These are phyloP conservation scores for Macrosteles quadrilineatus DNA, from an alignment of 1,140 invertebrate genomes.

Conservation along the genomic window DNA sequence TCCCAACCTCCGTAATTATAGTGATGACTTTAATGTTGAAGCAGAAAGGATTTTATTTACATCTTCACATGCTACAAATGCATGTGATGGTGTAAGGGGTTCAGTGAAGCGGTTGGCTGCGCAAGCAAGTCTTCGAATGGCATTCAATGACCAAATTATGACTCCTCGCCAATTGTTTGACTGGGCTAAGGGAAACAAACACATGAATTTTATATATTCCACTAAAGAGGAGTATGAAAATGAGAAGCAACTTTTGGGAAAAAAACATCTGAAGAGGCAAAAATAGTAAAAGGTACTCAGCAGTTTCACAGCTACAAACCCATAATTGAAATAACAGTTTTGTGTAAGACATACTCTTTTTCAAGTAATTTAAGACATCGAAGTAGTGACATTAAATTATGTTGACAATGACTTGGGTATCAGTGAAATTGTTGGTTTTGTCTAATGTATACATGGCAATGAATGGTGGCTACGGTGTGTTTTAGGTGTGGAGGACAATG, in stretches of 20 bases:
- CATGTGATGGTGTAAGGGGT: background rate
- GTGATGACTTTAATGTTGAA: background rate
- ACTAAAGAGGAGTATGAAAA: background rate
- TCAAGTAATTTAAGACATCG: background rate
- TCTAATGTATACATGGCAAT: background rate
- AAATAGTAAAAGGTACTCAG: background rate
- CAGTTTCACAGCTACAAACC: background rate
- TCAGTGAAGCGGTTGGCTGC: background rate
- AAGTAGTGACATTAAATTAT: background rate
- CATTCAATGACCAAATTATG: background rate
- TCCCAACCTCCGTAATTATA: background rate
- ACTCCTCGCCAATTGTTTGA: background rate
- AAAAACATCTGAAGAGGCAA: background rate
- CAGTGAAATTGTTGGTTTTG: background rate
- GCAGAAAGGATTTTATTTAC: background rate
- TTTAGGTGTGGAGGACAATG: background rate
- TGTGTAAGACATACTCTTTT: background rate
- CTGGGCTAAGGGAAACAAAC: background rate
- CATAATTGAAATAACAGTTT: background rate
- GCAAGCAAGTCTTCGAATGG: background rate
- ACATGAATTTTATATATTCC: background rate
- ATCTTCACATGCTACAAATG: background rate
- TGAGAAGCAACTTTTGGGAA: background rate
- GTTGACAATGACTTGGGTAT: background rate
- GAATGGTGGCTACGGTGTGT: background rate